A percentile compares a stretch with the other conserved stretches of the same genome.
These are phyloP conservation scores for Poeciliopsis gracilis DNA, from an alignment of 2,797 vertebrate species.

Conservation along the genomic window DNA sequence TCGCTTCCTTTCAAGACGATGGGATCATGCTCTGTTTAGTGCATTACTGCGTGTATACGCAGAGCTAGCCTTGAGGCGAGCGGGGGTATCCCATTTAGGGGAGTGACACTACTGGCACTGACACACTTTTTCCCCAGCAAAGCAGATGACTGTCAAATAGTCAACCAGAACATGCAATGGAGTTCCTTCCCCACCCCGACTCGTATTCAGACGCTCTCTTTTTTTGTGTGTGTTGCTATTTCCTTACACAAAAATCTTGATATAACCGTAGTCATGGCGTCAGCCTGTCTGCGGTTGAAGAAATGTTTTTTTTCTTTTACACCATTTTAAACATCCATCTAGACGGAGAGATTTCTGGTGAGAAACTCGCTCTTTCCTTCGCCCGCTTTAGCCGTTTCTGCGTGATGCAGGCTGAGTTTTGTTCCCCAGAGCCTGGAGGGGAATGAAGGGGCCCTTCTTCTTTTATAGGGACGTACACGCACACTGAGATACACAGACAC, in stretches of 20 bases:
- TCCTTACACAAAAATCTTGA: constrained; percentile 12
- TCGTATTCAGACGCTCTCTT: background rate
- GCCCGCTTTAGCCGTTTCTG: constrained; percentile 27
- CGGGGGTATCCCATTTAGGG: constrained; percentile 44
- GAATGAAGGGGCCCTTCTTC: constrained; percentile 69
- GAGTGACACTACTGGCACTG: constrained; percentile 61
- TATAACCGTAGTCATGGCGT: background rate
- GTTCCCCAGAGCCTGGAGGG: constrained; percentile 59
- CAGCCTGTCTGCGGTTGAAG: background rate
- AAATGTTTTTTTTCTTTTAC: background rate
- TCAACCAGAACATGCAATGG: constrained; percentile 3
- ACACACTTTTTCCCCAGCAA: constrained; percentile 67
- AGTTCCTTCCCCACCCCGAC: background rate
- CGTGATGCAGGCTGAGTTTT: constrained; percentile 42
- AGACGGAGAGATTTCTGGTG: constrained; percentile 22
- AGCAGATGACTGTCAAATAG: constrained; percentile 33
- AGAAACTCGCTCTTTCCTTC: constrained; percentile 23
- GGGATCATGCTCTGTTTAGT: constrained; percentile 32
- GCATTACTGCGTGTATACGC: constrained; percentile 45
- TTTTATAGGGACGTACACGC: constrained; percentile 54
- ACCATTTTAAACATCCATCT: background rate
- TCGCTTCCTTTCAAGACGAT: constrained; percentile 22
- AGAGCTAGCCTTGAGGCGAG: constrained; percentile 46
- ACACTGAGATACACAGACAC: constrained; percentile 34
- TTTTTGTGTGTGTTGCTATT: background rate